Base-by-base conservation (phyloP, 2,113 vertebrate species). In the Kobus ellipsiprymnus region DNA sequence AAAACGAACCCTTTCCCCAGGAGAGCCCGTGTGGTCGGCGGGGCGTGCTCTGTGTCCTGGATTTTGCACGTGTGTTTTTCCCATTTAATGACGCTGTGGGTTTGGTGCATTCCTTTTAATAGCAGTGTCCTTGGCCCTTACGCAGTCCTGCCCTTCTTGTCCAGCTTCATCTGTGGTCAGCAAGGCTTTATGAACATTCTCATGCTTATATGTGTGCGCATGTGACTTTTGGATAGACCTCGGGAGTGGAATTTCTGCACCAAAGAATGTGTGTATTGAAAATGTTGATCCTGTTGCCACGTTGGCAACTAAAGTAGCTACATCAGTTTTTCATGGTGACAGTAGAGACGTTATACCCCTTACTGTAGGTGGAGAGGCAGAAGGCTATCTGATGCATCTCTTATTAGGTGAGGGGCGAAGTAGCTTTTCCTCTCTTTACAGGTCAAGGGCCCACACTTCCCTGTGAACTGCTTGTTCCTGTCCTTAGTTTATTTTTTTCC, bases 121-220 rank as follows among this genome's bases (percentile, higher is more conserved):
- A 21, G 40, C 67, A 9, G 12, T 3, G 3, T 52, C 52, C 11
- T 0, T 9, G 2, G 17, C 81, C n/a, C 21, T 55, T 40, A 7
- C 0, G 6, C 1, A 17, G 84, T 1, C 11, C 77, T 11, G 0
- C 13, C 12, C 3, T 0, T 25, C 57, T 25, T 4, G 33, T 16
- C 80, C 15, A 0, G 10, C n/a, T 36, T 36, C 19, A 40, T 3
- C 25, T 2, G 14, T 2, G 81, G 14, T 10, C 1, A 1, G 0
- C 2, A 9, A 80, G 71, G 50, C 50, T 5, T 2, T 0, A 3
- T 1, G 30, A 17, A 2, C 23, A 36, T 27, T 40, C 2, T 30
- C 11, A 3, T 11, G 1, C 27, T 2, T 50, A 1, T 2, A 3
- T 16, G 0, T 9, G n/a, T 21, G 89, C 11, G 0, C 1, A 0